Percentiles rank a stretch among this genome's conserved stretches.
Conservation (phyloP, 2,888 invertebrate species). For the Macrosoma leucophasiata region DNA sequence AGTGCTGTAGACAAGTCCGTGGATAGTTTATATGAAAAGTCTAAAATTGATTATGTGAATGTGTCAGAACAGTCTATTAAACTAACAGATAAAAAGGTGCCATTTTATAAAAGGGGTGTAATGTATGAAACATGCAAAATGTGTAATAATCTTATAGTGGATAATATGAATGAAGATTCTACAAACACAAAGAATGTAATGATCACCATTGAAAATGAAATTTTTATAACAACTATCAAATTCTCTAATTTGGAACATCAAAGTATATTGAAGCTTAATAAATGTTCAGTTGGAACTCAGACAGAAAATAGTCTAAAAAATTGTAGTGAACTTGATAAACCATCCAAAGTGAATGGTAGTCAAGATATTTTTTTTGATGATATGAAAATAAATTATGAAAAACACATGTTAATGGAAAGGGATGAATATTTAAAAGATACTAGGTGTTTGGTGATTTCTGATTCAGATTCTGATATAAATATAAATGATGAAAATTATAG, state of each 20-base stretch:
- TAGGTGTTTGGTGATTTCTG: slow-evolving; percentile 39
- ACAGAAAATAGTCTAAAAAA: slow-evolving; percentile 38
- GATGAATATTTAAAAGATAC: slow-evolving; percentile 21
- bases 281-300: slow-evolving; percentile 36
- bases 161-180: slow-evolving; percentile 8
- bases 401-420: slow-evolving; percentile 2
- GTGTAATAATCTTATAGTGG: slow-evolving; percentile 28
- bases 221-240: slow-evolving; percentile 30
- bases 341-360: no score
- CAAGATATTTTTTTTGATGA: no score
- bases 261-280: slow-evolving; percentile 24
- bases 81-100: slow-evolving; percentile 32
- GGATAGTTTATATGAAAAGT: slow-evolving; percentile 1
- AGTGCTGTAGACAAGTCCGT: neutral
- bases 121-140: slow-evolving; percentile 37
- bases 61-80: neutral
- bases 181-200: slow-evolving; percentile 12
- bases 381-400: no score
- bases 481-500: slow-evolving; percentile 32
- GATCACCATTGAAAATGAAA: slow-evolving; percentile 19
- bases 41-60: neutral
- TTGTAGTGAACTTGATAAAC: no score
- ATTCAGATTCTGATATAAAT: slow-evolving; percentile 49
- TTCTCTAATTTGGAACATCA: slow-evolving; percentile 31
- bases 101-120: slow-evolving; percentile 46